These are phyloP conservation scores for Heliconius cydno DNA, from an alignment of 2,888 invertebrate species.

Conservation along the genomic window DNA sequence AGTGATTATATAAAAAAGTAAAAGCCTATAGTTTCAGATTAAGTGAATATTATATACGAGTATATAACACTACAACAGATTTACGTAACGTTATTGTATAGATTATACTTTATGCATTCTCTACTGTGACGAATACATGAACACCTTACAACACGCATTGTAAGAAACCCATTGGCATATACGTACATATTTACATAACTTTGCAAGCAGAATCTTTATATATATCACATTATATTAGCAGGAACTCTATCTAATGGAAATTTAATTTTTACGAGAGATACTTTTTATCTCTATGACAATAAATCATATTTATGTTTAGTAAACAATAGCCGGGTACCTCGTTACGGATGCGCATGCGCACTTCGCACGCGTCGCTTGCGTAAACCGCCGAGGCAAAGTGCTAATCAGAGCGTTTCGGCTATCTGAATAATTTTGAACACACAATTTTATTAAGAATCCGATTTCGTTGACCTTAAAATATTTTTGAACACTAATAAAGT, in stretches of 20 bases:
- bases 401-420: constrained; percentile 74
- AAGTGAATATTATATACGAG: neutral
- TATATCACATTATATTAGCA: neutral
- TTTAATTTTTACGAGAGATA: neutral
- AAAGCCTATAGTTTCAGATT: neutral
- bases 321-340: constrained; percentile 20
- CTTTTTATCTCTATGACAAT: neutral
- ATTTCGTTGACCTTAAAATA: constrained; percentile 27
- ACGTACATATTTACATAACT: constrained; percentile 4
- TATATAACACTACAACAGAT: neutral
- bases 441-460: constrained; percentile 34
- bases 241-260: neutral
- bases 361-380: constrained; percentile 41
- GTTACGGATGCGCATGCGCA: constrained; percentile 34
- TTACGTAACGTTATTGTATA: neutral
- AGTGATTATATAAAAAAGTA: neutral
- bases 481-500: neutral
- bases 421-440: constrained; percentile 44
- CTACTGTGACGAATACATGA: constrained; percentile 1
- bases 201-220: neutral
- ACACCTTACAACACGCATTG: neutral
- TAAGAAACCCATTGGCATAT: neutral
- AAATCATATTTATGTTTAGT: constrained; percentile 20
- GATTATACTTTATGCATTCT: neutral
- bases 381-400: constrained; percentile 50